Evolutionary conservation across 2,888 invertebrate species (phyloP).

Genomic region (Molorchus minor): DNA sequence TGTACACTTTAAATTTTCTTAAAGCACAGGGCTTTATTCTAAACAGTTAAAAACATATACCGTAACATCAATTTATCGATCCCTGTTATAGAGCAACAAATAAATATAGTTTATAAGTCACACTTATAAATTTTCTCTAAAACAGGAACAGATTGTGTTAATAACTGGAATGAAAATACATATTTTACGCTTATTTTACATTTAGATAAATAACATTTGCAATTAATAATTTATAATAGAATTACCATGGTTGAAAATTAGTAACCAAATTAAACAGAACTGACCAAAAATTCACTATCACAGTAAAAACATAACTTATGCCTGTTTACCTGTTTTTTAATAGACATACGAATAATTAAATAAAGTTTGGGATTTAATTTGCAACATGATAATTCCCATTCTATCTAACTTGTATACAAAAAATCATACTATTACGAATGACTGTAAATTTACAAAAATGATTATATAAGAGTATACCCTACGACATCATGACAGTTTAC

Average conservation of each 20-base stretch:
- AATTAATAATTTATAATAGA: slow-evolving; percentile 18
- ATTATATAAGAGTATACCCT: slow-evolving; percentile 31
- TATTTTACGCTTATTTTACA: slow-evolving; percentile 9
- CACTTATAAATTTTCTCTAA: slow-evolving; percentile 8
- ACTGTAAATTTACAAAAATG: slow-evolving; percentile 41
- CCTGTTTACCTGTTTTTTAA: slow-evolving; percentile 6
- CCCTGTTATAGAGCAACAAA: slow-evolving; percentile 11
- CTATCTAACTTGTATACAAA: slow-evolving; percentile 18
- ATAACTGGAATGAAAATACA: slow-evolving; percentile 23
- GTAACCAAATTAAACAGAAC: no score
- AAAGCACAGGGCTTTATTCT: background rate
- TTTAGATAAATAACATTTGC: slow-evolving; percentile 14
- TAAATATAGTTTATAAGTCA: no score
- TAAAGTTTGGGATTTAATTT: slow-evolving; percentile 18
- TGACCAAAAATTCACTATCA: slow-evolving; percentile 28
- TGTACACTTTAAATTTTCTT: slow-evolving; percentile 4
- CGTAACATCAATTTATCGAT: slow-evolving; percentile 1
- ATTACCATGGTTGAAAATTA: no score
- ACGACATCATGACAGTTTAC: slow-evolving; percentile 29
- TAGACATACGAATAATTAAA: slow-evolving; percentile 30
- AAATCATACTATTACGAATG: slow-evolving; percentile 19
- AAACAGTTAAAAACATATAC: slow-evolving; percentile 5
- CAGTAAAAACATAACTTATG: slow-evolving; percentile 27
- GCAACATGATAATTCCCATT: slow-evolving; percentile 15
- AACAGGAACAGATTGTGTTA: slow-evolving; percentile 15